Conservation (phyloP, 2,113 vertebrate genomes). For the Microcebus tavaratra region DNA sequence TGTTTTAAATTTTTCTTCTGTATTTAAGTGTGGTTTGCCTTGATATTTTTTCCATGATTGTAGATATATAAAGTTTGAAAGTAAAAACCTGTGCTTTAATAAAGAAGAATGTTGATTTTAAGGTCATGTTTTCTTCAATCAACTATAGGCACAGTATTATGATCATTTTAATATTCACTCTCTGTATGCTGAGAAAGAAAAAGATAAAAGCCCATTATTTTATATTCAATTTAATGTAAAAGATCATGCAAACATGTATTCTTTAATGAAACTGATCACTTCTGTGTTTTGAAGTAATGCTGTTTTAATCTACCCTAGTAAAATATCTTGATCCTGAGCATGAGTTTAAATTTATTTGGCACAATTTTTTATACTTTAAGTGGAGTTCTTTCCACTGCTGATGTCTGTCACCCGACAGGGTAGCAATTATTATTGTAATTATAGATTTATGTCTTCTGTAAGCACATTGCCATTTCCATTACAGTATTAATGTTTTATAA, state of each 20-base stretch:
- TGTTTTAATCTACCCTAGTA: neutral
- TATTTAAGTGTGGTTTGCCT: neutral
- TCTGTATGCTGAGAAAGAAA: neutral
- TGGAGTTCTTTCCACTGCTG: neutral
- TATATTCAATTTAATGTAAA: neutral
- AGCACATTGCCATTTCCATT: neutral
- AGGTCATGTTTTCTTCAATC: neutral
- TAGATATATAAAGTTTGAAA: neutral
- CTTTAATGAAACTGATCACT: neutral
- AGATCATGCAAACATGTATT: neutral
- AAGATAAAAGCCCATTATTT: neutral
- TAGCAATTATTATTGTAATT: constrained; percentile 52
- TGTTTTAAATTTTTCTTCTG: neutral
- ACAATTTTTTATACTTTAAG: neutral
- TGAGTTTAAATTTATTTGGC: neutral
- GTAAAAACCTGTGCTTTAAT: neutral
- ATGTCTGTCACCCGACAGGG: neutral
- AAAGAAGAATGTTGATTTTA: neutral
- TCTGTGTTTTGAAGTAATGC: neutral
- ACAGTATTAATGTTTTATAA: constrained; percentile 6
- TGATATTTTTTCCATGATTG: neutral
- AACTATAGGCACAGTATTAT: neutral
- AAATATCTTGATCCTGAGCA: neutral
- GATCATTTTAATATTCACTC: neutral
- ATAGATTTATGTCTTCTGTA: constrained; percentile 25